Evolutionary conservation across 2,113 vertebrate genomes (phyloP).

Genomic region (Chaetodon trifascialis): DNA sequence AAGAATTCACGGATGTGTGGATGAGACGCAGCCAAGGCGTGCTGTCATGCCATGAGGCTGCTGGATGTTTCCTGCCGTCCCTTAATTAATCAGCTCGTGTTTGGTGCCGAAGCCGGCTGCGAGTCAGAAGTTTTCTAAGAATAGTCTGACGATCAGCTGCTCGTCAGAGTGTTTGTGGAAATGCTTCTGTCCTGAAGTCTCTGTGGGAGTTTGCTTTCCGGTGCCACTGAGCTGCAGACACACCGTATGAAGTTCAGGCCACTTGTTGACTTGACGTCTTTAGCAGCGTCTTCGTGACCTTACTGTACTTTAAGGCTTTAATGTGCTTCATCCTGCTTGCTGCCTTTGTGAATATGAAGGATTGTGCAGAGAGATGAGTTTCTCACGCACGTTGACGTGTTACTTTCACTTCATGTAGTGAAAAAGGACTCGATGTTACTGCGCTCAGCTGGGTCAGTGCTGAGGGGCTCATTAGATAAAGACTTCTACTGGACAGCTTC

Average conservation of each 20-base stretch:
- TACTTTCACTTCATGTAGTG: no score
- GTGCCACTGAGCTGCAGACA: neutral
- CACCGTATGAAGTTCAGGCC: neutral
- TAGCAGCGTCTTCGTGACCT: neutral
- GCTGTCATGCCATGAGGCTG: neutral
- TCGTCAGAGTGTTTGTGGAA: constrained; percentile 18
- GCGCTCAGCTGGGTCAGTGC: no score
- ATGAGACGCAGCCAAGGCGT: neutral
- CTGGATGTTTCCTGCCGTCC: neutral
- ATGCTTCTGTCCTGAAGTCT: neutral
- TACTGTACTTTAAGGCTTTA: neutral
- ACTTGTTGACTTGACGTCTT: neutral
- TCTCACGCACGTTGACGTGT: neutral
- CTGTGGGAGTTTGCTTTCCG: neutral
- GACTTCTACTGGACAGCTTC: no score
- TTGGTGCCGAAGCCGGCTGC: neutral
- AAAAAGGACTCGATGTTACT: no score
- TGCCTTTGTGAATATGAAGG: neutral
- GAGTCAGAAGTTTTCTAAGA: neutral
- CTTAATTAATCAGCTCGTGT: neutral
- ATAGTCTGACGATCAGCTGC: neutral
- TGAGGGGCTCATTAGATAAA: no score
- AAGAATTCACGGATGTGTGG: neutral
- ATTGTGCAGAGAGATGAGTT: neutral
- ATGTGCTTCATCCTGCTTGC: neutral